A percentile compares a stretch with the other conserved stretches of the same genome.
Conservation (phyloP, 2,113 vertebrate species). For the Brienomyrus longianalis region DNA sequence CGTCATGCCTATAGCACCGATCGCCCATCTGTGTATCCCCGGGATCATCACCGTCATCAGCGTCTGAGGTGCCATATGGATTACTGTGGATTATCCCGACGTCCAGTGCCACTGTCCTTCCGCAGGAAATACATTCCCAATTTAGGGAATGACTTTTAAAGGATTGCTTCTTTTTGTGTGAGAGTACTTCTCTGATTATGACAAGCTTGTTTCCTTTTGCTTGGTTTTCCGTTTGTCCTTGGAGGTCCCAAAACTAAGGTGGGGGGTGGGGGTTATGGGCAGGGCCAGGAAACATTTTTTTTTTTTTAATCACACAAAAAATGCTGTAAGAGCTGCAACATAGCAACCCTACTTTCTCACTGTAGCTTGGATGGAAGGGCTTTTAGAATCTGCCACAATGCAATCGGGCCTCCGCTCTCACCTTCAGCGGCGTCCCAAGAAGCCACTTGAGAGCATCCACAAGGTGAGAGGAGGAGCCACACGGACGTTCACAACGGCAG, state of each 20-base stretch:
- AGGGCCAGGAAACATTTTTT: slow-evolving; percentile 10
- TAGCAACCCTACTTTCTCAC: slow-evolving; percentile 36
- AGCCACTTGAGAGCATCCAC: slow-evolving; percentile 24
- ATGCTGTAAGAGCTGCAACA: slow-evolving; percentile 37
- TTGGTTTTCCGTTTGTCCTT: not conserved
- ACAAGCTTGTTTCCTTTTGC: not conserved
- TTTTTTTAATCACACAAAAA: slow-evolving; percentile 34
- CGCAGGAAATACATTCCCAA: not conserved
- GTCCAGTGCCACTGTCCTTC: not conserved
- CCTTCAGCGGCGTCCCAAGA: slow-evolving; percentile 24
- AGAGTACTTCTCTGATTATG: not conserved
- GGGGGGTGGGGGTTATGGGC: not conserved
- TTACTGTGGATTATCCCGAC: not conserved
- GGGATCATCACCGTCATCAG: not conserved
- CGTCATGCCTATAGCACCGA: not conserved
- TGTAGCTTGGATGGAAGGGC: slow-evolving; percentile 42
- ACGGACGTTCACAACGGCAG: slow-evolving; percentile 46
- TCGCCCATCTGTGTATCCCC: not conserved
- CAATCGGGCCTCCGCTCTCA: slow-evolving; percentile 45
- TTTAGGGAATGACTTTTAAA: not conserved
- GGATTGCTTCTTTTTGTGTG: not conserved
- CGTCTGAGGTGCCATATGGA: not conserved
- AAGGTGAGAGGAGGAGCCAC: slow-evolving; percentile 32
- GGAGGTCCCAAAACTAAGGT: not conserved
- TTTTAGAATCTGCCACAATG: slow-evolving; percentile 44